Evolutionary conservation across 1,140 invertebrate species (phyloP), one percentile per base, ranked within the genome.

Genomic region (Goniozus legneri): DNA sequence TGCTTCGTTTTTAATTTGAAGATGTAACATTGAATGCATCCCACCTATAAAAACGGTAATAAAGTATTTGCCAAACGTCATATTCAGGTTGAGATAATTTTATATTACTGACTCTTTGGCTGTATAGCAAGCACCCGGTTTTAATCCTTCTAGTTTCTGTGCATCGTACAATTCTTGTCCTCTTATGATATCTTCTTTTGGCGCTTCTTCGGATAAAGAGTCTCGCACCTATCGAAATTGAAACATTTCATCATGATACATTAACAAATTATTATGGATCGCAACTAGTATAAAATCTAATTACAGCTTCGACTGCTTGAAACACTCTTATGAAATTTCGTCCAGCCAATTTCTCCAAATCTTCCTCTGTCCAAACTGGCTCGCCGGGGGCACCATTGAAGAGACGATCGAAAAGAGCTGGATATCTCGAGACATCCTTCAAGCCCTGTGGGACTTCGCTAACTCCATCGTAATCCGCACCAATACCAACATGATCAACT

Each of bases 361-460:
- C 84, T n/a, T 76, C 73, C 36, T 77, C 72, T 1, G 76, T 79
- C 85, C 86, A 89, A 7, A 65, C 69, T 37, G 72, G 71, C 19
- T 78, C 71, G 20, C 65, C 63, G 8, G 57, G 33, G 36, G 44
- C 42, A 37, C 64, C 64, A 12, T 75, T 64, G 19, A 76, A 64
- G 6, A 86, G 67, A 43, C 78, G 75, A 45, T 82, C 79, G 56
- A 87, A 84, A 34, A 87, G 62, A 51, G 79, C 76, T 0, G 84
- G 84, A 64, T 84, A 88, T 54, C 80, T 85, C 2, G 84, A 85
- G 2, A 84, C 83, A 58, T 88, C 84, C 57, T 87, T 83, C 36
- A 87, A 68, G 19, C 82, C 84, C 20, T 62, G 52, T 0, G 85
- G 84, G 43, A 67, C 77, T 59, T 73, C 86, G 65, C 41, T 66